phyloP scores from a whole-genome alignment of 2,888 invertebrate genomes.

The Ichneumoninae sp. region DNA sequence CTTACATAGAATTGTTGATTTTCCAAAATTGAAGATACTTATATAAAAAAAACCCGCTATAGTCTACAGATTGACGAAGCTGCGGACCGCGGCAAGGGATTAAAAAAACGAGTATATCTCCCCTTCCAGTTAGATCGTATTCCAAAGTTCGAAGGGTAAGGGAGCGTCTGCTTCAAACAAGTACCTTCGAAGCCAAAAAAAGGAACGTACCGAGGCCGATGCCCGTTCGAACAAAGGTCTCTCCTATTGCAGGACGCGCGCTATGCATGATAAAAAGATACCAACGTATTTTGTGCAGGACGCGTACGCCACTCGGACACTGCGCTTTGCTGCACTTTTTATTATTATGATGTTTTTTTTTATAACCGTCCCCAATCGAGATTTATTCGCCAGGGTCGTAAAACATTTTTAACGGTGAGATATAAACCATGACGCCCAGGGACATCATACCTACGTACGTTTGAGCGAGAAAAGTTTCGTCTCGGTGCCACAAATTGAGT shows the following conservation, averaged over 20 bases:
- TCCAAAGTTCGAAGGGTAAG: not conserved
- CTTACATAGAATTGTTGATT: too few species aligned
- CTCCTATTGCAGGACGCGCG: not conserved
- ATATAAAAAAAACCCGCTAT: not conserved
- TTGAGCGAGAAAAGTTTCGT: not conserved
- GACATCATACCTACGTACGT: not conserved
- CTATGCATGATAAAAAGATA: slow-evolving; percentile 28
- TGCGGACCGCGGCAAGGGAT: not conserved
- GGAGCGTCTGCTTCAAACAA: not conserved
- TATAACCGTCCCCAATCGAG: slow-evolving; percentile 59
- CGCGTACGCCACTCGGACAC: slow-evolving; percentile 24
- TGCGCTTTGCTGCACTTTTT: slow-evolving; percentile 1
- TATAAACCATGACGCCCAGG: slow-evolving; percentile 3
- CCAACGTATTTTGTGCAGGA: slow-evolving; percentile 25
- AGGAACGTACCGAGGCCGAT: slow-evolving; percentile 10
- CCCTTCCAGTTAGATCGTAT: not conserved
- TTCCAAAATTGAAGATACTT: too few species aligned
- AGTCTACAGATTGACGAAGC: not conserved
- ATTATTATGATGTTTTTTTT: slow-evolving; percentile 35
- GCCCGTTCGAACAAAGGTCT: not conserved
- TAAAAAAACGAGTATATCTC: slow-evolving; percentile 3
- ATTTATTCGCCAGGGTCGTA: slow-evolving; percentile 53
- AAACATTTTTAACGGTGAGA: slow-evolving; percentile 53
- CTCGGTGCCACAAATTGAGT: not conserved
- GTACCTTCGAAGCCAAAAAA: slow-evolving; percentile 4